Evolutionary conservation across 2,113 vertebrate species (phyloP).

Genomic region (Malurus cyaneus): DNA sequence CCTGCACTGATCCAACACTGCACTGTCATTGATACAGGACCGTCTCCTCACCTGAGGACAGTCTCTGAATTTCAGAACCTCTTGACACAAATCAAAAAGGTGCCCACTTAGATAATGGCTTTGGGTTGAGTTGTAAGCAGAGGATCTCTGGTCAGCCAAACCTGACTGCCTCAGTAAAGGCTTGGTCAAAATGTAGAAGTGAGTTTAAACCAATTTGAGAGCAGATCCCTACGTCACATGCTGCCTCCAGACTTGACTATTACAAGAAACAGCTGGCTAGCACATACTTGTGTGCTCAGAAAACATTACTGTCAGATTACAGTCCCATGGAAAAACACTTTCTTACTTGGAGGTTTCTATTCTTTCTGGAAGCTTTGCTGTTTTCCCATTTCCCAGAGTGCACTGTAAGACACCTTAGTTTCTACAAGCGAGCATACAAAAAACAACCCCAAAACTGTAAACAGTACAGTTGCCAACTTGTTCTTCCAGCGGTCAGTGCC

Average conservation of each 20-base stretch:
- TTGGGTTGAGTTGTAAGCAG: not conserved
- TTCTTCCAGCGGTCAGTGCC: not conserved
- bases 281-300: not conserved
- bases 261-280: not conserved
- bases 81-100: not conserved
- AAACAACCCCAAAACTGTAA: not conserved
- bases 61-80: not conserved
- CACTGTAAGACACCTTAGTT: not conserved
- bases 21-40: not conserved
- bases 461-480: not conserved
- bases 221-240: not conserved
- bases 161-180: not conserved
- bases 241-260: not conserved
- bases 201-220: not conserved
- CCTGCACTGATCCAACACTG: no score
- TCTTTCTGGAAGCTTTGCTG: not conserved
- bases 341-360: not conserved
- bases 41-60: rapidly evolving
- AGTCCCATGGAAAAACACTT: not conserved
- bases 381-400: not conserved
- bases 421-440: not conserved
- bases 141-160: not conserved
- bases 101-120: not conserved
- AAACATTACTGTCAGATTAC: not conserved
- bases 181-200: not conserved